Evolutionary conservation across 2,888 invertebrate genomes (phyloP), one percentile per base, ranked within the genome.

Genomic region (Campoletis raptor): DNA sequence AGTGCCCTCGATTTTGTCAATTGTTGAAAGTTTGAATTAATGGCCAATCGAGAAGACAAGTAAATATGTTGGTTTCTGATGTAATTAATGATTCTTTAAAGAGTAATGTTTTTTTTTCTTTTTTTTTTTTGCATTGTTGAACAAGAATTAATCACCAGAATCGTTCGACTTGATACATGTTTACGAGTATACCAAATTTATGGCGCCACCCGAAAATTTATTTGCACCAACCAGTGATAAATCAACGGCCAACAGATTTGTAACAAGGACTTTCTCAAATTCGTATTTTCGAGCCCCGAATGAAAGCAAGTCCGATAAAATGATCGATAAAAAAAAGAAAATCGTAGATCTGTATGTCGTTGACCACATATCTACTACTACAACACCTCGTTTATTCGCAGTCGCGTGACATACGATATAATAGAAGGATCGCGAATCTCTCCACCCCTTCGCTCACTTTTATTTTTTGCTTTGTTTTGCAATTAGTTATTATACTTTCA

Each of bases 371-470:
- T 67, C 21, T 42, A 9, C 40, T n/a, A 40, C 21, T 10, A 67
- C 40, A 24, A 12, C 40, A 37, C 48, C 9, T 24, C 30, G 66
- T 61, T 78, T 21, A 30, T 36, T 74, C 76, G 61, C 70, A 69
- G 52, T 85, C 54, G 85, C 85, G 86, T 85, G 88, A 87, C 85
- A 42, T 40, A 57, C 74, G 73, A 79, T 85, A 88, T 86, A 85
- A 81, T 70, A 83, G 86, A 86, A 85, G 64, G 81, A 82, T 87
- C 85, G 70, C 67, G 45, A 73, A 67, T 30, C 8, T 3, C 54
- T n/a, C 15, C 0, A 36, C 40, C 18, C 42, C 52, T 69, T 21
- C 45, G 45, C n/a, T 54, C 57, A 30, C 45, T 61, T n/a, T 40
- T 52, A 54, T 36, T 74, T 42, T 77, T 76, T 81, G 76, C 30